Conservation (phyloP, 2,113 vertebrate genomes). For the Pimephales promelas region DNA sequence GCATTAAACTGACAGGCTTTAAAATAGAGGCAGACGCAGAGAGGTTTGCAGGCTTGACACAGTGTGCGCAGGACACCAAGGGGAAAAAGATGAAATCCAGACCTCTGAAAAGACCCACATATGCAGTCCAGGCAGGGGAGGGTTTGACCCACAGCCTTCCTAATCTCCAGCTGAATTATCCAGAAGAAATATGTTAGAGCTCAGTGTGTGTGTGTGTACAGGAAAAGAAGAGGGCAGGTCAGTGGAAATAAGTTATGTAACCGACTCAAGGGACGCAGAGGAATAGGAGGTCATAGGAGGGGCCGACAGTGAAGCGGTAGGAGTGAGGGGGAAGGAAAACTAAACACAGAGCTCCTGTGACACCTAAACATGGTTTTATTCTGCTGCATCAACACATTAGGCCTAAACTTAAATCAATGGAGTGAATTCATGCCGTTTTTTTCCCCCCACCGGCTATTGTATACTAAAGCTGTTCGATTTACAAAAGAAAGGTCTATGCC, state of each 20-base stretch:
- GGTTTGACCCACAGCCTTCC: slow-evolving; percentile 53
- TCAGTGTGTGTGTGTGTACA: slow-evolving; percentile 34
- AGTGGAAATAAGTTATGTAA: slow-evolving; percentile 55
- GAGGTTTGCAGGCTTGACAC: slow-evolving; percentile 44
- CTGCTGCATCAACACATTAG: slow-evolving; percentile 26
- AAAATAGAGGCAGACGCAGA: slow-evolving; percentile 51
- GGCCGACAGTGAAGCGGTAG: slow-evolving; percentile 29
- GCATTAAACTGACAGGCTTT: slow-evolving; percentile 50
- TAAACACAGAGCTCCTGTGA: slow-evolving; percentile 42
- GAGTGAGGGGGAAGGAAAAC: slow-evolving; percentile 33
- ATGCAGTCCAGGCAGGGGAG: slow-evolving; percentile 45
- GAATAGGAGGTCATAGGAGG: slow-evolving; percentile 43
- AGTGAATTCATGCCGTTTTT: not conserved
- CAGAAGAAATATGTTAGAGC: slow-evolving; percentile 51
- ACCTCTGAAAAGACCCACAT: slow-evolving; percentile 54
- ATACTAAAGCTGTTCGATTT: slow-evolving; percentile 20
- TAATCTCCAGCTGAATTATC: slow-evolving; percentile 55
- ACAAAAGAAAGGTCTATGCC: slow-evolving; percentile 21
- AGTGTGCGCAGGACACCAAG: slow-evolving; percentile 41
- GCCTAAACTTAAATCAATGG: slow-evolving; percentile 7
- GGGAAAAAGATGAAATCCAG: slow-evolving; percentile 55
- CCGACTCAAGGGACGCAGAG: slow-evolving; percentile 47
- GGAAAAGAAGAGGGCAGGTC: slow-evolving; percentile 45
- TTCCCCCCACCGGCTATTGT: slow-evolving; percentile 19
- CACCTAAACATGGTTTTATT: slow-evolving; percentile 41